Percentiles rank a stretch among this genome's conserved stretches.
phyloP scores from a whole-genome alignment of 2,888 invertebrate species.

The Aphodius granarius region DNA sequence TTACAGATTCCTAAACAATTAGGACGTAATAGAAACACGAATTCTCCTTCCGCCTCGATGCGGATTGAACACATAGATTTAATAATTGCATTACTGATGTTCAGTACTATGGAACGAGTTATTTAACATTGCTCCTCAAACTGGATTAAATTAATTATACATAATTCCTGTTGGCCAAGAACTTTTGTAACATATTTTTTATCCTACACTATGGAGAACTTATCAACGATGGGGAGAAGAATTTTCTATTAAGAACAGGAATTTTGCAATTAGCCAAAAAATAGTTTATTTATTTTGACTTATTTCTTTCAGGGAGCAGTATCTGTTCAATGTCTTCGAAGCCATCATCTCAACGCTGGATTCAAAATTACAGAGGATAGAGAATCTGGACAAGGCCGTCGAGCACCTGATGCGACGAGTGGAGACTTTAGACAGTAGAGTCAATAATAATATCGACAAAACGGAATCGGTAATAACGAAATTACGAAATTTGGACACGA shows the following conservation, averaged over 20 bases:
- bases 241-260: too few species aligned
- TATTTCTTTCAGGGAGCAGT: conserved; percentile 77
- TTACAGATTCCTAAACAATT: neutral
- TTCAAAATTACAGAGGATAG: conserved; percentile 84
- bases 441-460: conserved; percentile 82
- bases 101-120: neutral
- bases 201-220: too few species aligned
- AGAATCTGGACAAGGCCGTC: conserved; percentile 84
- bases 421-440: conserved; percentile 78
- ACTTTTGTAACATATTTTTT: too few species aligned
- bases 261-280: too few species aligned
- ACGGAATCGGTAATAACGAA: conserved; percentile 82
- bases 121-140: neutral
- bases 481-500: conserved; percentile 72
- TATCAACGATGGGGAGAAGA: too few species aligned
- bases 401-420: conserved; percentile 85
- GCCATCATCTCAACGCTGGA: conserved; percentile 87
- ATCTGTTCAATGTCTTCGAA: conserved; percentile 86
- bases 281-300: conserved; percentile 41
- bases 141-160: too few species aligned
- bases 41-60: neutral
- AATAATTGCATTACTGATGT: neutral
- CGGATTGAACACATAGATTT: neutral
- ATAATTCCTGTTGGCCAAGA: too few species aligned
- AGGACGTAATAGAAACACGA: neutral